Conservation (phyloP, 2,113 vertebrate species). For the Lampris incognitus region DNA sequence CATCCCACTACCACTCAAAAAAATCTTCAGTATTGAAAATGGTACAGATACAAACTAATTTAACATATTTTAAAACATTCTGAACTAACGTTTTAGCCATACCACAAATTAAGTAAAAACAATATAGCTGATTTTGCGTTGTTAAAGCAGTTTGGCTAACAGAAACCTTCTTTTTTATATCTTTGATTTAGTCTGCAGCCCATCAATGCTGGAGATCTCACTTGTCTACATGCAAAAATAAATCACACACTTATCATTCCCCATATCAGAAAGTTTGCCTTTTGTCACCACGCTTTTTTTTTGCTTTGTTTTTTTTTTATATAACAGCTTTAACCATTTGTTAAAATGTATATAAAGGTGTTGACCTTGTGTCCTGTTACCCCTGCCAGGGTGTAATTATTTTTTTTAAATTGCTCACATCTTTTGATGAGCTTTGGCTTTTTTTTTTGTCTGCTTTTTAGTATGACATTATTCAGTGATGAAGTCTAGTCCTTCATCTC, state of each 20-base stretch:
- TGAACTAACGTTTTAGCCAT: neutral
- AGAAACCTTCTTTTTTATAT: neutral
- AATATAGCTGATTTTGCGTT: neutral
- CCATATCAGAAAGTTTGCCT: neutral
- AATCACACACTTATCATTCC: neutral
- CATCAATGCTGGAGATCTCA: neutral
- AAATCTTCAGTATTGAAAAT: too few relatives aligned
- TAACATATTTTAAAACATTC: neutral
- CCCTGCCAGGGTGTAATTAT: neutral
- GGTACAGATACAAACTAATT: neutral
- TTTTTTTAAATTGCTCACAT: constrained; percentile 5
- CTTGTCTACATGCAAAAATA: neutral
- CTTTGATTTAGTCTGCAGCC: neutral
- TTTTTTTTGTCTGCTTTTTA: neutral
- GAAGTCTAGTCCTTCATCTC: neutral
- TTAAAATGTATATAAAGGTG: too few relatives aligned
- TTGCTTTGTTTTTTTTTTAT: too few relatives aligned
- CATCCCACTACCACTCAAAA: too few relatives aligned
- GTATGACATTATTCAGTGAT: constrained; percentile 4
- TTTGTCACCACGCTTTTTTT: neutral
- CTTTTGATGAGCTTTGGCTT: neutral
- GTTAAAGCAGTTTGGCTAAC: neutral
- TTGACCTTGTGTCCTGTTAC: neutral
- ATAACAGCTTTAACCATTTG: too few relatives aligned
- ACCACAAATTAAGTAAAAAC: neutral